A percentile compares a stretch with the other conserved stretches of the same genome.
Conservation (phyloP, 2,888 invertebrate genomes). For the Aquatica leii region DNA sequence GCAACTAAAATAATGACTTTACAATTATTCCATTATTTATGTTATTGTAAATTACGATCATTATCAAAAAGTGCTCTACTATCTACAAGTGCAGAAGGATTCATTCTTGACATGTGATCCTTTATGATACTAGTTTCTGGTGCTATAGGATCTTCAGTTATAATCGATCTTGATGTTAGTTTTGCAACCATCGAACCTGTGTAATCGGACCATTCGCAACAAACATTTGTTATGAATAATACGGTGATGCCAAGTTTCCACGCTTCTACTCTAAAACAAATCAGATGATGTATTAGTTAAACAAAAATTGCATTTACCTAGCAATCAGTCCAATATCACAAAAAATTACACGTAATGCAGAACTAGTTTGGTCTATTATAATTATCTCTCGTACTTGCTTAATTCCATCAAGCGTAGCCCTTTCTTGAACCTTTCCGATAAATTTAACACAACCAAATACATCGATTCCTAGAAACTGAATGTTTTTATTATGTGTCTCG, state of each 20-base stretch:
- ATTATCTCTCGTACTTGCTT: slow-evolving; percentile 71
- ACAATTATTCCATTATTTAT: slow-evolving; percentile 12
- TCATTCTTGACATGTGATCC: slow-evolving; percentile 62
- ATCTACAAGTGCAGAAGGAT: slow-evolving; percentile 53
- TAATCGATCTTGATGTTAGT: slow-evolving; percentile 65
- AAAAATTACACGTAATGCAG: slow-evolving; percentile 67
- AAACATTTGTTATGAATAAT: slow-evolving; percentile 75
- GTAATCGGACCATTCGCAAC: slow-evolving; percentile 67
- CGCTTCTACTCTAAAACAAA: slow-evolving; percentile 62
- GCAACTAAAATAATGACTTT: slow-evolving; percentile 57
- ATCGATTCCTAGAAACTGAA: slow-evolving; percentile 62
- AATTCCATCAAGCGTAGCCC: slow-evolving; percentile 69
- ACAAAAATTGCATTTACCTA: slow-evolving; percentile 59
- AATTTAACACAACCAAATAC: slow-evolving; percentile 74
- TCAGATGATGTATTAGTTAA: neutral
- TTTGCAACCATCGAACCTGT: slow-evolving; percentile 63
- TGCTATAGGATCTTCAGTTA: slow-evolving; percentile 78
- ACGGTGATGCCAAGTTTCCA: slow-evolving; percentile 77
- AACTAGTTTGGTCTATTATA: slow-evolving; percentile 70
- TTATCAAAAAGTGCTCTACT: slow-evolving; percentile 50
- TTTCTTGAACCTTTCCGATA: slow-evolving; percentile 68
- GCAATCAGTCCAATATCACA: slow-evolving; percentile 78
- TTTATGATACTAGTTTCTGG: slow-evolving; percentile 68
- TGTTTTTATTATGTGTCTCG: no score
- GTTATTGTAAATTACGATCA: slow-evolving; percentile 54